Conservation (phyloP, 2,888 invertebrate genomes). For the Laspeyria flexula region DNA sequence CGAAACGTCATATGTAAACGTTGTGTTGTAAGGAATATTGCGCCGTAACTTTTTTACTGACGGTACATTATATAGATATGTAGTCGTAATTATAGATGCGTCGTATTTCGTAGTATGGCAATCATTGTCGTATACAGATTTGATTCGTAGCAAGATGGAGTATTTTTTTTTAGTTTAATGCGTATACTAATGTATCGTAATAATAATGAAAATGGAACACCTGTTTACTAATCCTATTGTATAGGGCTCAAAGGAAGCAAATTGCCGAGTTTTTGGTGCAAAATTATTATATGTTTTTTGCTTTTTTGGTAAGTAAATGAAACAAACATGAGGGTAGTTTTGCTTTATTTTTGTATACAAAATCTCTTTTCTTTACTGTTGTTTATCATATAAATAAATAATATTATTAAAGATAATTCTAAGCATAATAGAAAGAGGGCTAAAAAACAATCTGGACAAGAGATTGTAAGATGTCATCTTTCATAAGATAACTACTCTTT, state of each 20-base stretch:
- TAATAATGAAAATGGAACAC: slow-evolving; percentile 80
- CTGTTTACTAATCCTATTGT: slow-evolving; percentile 81
- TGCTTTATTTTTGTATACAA: slow-evolving; percentile 12
- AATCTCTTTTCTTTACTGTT: no score
- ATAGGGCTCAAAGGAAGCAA: slow-evolving; percentile 60
- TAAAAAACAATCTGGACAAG: no score
- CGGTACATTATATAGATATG: slow-evolving; percentile 47
- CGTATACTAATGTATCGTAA: slow-evolving; percentile 82
- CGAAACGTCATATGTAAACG: slow-evolving; percentile 62
- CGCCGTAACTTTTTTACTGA: slow-evolving; percentile 45
- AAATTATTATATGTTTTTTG: slow-evolving; percentile 50
- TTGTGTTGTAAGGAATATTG: slow-evolving; percentile 50
- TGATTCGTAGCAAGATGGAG: slow-evolving; percentile 79
- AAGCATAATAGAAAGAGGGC: no score
- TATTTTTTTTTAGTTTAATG: slow-evolving; percentile 74
- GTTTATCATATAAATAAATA: no score
- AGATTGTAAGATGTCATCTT: no score
- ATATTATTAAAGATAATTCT: no score
- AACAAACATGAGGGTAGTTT: slow-evolving; percentile 28
- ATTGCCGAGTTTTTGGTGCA: slow-evolving; percentile 61
- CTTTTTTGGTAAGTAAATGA: slow-evolving; percentile 17
- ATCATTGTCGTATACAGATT: slow-evolving; percentile 85
- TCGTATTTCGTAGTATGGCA: slow-evolving; percentile 79
- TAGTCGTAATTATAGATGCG: slow-evolving; percentile 70
- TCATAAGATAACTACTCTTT: no score